These are phyloP conservation scores for Drosophila insularis DNA, from an alignment of 1,140 invertebrate genomes.

Conservation along the genomic window DNA sequence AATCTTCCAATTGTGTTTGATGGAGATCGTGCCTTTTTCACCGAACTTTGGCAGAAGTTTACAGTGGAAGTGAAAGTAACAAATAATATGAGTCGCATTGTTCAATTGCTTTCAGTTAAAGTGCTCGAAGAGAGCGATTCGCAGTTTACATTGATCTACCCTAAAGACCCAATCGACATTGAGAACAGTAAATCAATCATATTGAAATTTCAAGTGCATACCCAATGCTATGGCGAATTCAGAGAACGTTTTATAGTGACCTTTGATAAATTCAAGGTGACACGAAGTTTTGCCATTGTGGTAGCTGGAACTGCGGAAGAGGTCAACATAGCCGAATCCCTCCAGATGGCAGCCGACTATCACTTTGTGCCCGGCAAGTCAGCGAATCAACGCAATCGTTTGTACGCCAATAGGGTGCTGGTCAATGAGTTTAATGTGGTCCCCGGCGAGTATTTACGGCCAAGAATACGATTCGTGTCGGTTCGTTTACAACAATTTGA, in stretches of 20 bases:
- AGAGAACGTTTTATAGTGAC: conserved; percentile 85
- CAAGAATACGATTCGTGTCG: conserved; percentile 80
- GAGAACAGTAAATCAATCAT: neutral
- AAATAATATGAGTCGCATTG: conserved; percentile 75
- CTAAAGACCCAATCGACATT: neutral
- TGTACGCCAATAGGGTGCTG: conserved; percentile 73
- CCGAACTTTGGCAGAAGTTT: conserved; percentile 76
- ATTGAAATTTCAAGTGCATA: conserved; percentile 53
- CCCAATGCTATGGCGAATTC: conserved; percentile 84
- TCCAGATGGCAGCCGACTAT: conserved; percentile 33
- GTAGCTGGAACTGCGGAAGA: conserved; percentile 27
- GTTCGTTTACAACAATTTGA: conserved; percentile 83
- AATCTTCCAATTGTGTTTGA: conserved; percentile 81
- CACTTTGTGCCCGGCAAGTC: conserved; percentile 22
- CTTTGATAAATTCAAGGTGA: conserved; percentile 84
- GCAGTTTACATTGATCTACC: conserved; percentile 72
- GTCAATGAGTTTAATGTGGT: conserved; percentile 74
- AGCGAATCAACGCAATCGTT: conserved; percentile 41
- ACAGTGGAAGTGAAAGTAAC: conserved; percentile 62
- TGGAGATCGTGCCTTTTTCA: conserved; percentile 76
- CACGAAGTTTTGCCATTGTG: conserved; percentile 29
- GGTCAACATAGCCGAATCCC: conserved; percentile 29
- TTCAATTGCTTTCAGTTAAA: conserved; percentile 63
- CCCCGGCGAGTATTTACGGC: conserved; percentile 85
- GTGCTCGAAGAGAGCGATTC: conserved; percentile 65